Conservation (phyloP, 2,888 invertebrate genomes). For the Protophormia terraenovae region DNA sequence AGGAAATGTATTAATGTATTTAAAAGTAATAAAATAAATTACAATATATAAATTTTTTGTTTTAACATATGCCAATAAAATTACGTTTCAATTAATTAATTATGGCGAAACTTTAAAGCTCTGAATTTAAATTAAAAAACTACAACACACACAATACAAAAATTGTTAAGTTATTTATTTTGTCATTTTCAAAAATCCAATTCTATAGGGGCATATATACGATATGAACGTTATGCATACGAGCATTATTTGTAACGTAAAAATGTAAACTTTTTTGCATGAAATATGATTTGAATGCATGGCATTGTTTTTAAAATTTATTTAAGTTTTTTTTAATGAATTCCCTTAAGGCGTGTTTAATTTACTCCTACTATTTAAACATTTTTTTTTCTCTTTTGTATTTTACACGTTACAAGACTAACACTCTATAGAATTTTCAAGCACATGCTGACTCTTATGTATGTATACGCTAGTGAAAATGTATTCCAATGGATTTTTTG, state of each 20-base stretch:
- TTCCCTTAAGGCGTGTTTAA: constrained; percentile 61
- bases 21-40: background rate
- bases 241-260: background rate
- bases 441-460: background rate
- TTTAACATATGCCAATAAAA: constrained; percentile 3
- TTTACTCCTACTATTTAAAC: constrained; percentile 47
- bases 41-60: background rate
- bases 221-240: background rate
- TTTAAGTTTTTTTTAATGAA: constrained; percentile 42
- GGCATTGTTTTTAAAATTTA: constrained; percentile 42
- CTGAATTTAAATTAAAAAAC: background rate
- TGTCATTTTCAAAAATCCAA: background rate
- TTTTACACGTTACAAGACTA: constrained; percentile 4
- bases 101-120: background rate
- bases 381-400: background rate
- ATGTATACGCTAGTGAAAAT: too few species aligned
- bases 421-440: constrained; percentile 11
- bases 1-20: too few species aligned
- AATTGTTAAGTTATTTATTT: background rate
- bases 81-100: background rate
- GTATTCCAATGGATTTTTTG: constrained; percentile 21
- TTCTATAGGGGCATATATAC: background rate
- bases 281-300: constrained; percentile 47
- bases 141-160: background rate
- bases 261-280: background rate